Percentiles rank a stretch among this genome's conserved stretches.
These are phyloP conservation scores for Metridium senile DNA, from an alignment of 92 coral and sea anemone species.

Conservation along the genomic window DNA sequence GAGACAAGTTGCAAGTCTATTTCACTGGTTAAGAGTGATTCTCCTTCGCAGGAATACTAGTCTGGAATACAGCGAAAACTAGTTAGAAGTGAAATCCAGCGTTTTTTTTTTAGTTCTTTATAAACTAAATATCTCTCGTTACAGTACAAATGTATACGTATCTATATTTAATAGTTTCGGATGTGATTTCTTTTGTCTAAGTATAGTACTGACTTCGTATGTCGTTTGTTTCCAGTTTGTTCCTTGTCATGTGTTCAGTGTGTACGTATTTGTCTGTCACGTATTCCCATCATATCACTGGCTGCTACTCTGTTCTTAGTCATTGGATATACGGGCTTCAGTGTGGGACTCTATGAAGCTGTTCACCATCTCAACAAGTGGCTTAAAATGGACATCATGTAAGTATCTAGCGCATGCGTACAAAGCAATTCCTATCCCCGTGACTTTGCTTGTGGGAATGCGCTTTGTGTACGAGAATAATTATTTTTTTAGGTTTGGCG, in stretches of 20 bases:
- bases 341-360: slow-evolving; percentile 78
- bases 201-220: neutral
- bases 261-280: slow-evolving; percentile 81
- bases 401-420: slow-evolving; percentile 36
- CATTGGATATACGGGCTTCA: slow-evolving; percentile 85
- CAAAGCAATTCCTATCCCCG: neutral
- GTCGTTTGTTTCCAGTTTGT: slow-evolving; percentile 60
- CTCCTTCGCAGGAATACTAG: no score
- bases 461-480: neutral
- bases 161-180: no score
- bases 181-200: neutral
- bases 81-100: no score
- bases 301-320: slow-evolving; percentile 76
- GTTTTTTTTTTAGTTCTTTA: no score
- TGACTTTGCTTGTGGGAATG: neutral
- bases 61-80: no score
- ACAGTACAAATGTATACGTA: no score
- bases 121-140: no score
- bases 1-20: no score
- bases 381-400: slow-evolving; percentile 90
- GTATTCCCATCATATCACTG: slow-evolving; percentile 80
- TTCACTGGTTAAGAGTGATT: no score
- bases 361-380: slow-evolving; percentile 74
- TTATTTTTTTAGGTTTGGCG: no score
- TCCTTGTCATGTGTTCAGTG: slow-evolving; percentile 81